Base-by-base conservation (phyloP, 2,113 vertebrate genomes). In the Upupa epops region DNA sequence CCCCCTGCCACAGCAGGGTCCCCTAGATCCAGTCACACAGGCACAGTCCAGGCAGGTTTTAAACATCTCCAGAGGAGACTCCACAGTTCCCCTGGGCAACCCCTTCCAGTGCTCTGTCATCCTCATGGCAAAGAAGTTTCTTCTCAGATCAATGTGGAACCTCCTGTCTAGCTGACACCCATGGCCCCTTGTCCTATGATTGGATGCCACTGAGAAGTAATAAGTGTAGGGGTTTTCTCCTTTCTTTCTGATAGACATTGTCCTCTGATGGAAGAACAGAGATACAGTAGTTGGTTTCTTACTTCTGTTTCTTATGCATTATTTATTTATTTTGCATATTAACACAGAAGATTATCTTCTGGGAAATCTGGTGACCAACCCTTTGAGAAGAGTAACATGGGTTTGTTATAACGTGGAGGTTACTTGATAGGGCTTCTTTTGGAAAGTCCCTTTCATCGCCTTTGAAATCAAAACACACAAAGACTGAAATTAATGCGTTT, bases 361-460 rank as follows among this genome's bases (percentile, higher is more conserved):
- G 89, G 92, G 86, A 94, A 95, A 66, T 5, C 16, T 1, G 51
- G 21, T 42, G 40, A 42, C 61, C 54, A 78, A 21, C 6, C 2
- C 21, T 52, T 63, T 84, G 69, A 65, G 76, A 91, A 58, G 17
- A 77, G 20, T 5, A 69, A 86, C 0, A 46, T 90, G 88, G 86
- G 86, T 78, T 95, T 92, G 70, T 58, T 92, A 19, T 51, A 84
- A 86, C 86, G 56, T 4, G 7, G 90, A 89, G 66, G 14, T 63
- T 54, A 61, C 90, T 51, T 79, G 89, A 72, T 32, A 86, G 16
- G 54, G 59, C 77, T 96, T 60, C 59, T 78, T 86, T 66, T 75
- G 93, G 96, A 96, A 96, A 96, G 48, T 74, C 92, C 92, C 94
- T 94, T 81, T 34, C 59, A 48, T 77, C 82, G 63, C 72, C 16